Percentiles rank a stretch among this genome's conserved stretches.
These are phyloP conservation scores for Palythoa grandiflora DNA, from an alignment of 92 coral and sea anemone genomes.

Conservation along the genomic window DNA sequence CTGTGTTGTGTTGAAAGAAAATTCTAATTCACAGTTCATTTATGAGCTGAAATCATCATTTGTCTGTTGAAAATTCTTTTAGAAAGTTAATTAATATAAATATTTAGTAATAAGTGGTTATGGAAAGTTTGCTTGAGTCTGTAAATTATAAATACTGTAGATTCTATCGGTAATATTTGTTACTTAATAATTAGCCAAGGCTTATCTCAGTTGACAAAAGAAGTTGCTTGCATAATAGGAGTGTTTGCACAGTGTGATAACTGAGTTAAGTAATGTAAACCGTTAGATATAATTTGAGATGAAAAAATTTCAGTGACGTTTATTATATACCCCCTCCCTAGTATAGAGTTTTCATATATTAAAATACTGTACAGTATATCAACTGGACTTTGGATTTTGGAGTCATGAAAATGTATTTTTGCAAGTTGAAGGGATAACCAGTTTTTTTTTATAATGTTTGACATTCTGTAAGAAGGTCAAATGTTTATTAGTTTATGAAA, in stretches of 20 bases:
- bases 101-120: no score
- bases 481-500: not conserved
- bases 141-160: no score
- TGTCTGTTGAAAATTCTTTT: no score
- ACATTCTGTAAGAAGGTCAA: not conserved
- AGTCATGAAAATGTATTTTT: not conserved
- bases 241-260: conserved; percentile 24
- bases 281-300: conserved; percentile 14
- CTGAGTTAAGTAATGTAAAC: not conserved
- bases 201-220: not conserved
- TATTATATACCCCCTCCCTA: conserved; percentile 16
- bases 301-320: not conserved
- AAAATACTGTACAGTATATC: not conserved
- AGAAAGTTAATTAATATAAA: no score
- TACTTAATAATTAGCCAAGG: not conserved
- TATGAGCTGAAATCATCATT: no score
- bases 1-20: not conserved
- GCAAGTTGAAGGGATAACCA: not conserved
- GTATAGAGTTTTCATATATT: not conserved
- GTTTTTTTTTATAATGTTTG: not conserved
- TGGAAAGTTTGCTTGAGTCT: no score
- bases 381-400: not conserved
- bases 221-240: not conserved
- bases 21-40: no score
- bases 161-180: no score